Evolutionary conservation across 2,113 vertebrate genomes (phyloP).

Genomic region (Pao palembangensis): DNA sequence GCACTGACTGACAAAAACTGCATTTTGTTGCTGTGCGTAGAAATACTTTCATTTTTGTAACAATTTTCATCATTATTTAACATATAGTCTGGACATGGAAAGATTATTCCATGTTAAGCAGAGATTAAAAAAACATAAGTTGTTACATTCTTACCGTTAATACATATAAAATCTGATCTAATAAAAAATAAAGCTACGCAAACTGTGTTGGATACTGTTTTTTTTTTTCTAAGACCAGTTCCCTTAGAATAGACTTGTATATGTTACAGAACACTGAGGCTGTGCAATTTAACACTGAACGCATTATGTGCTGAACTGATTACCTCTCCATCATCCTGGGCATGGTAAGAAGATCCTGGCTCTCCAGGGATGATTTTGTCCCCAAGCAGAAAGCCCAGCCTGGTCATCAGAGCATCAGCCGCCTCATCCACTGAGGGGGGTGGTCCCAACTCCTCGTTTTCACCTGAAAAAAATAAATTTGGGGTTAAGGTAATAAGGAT

Average conservation of each 20-base stretch:
- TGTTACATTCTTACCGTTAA: too few relatives aligned
- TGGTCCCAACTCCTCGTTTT: conserved; percentile 85
- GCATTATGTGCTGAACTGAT: background rate
- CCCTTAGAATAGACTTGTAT: background rate
- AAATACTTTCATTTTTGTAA: background rate
- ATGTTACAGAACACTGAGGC: background rate
- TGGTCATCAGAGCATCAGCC: conserved; percentile 94
- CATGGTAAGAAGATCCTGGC: conserved; percentile 75
- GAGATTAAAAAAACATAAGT: too few relatives aligned
- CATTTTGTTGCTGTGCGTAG: too few relatives aligned
- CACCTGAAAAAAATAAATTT: conserved; percentile 20
- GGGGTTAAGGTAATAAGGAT: background rate
- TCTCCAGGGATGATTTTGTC: conserved; percentile 85
- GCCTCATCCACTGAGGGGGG: conserved; percentile 94
- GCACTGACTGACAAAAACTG: too few relatives aligned
- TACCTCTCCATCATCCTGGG: conserved; percentile 77
- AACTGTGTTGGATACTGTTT: background rate
- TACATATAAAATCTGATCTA: background rate
- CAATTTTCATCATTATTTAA: background rate
- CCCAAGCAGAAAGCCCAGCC: conserved; percentile 92
- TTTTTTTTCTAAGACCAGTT: background rate
- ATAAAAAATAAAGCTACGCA: background rate
- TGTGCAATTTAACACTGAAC: background rate
- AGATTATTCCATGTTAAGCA: too few relatives aligned
- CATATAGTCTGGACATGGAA: too few relatives aligned